Evolutionary conservation across 1,140 invertebrate genomes (phyloP).

Genomic region (Capitella teleta): DNA sequence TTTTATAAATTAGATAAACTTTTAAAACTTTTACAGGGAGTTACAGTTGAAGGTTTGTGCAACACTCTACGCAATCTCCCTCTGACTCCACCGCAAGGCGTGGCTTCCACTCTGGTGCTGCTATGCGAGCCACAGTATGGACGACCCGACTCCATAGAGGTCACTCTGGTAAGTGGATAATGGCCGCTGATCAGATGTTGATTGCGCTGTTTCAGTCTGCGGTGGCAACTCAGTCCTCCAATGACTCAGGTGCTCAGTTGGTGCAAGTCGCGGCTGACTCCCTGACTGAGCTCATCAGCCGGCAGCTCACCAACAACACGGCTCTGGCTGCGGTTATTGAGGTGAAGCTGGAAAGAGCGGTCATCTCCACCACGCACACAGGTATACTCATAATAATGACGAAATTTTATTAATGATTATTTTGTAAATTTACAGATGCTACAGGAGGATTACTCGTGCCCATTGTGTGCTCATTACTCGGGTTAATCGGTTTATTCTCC

Average conservation of each 20-base stretch:
- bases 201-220: neutral
- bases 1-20: neutral
- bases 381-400: too few species aligned
- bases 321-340: constrained; percentile 64
- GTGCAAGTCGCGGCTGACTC: constrained; percentile 21
- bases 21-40: neutral
- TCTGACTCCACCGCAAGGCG: neutral
- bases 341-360: constrained; percentile 63
- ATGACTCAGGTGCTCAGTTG: constrained; percentile 19
- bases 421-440: too few species aligned
- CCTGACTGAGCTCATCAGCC: constrained; percentile 58
- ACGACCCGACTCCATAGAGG: neutral
- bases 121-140: neutral
- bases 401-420: too few species aligned
- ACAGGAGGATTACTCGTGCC: too few species aligned
- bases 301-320: constrained; percentile 49
- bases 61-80: neutral
- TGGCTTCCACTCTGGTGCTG: constrained; percentile 21
- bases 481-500: too few species aligned
- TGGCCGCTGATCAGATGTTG: neutral
- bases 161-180: neutral
- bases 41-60: neutral
- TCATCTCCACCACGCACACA: too few species aligned
- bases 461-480: too few species aligned
- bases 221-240: neutral